phyloP scores from a whole-genome alignment of 2,113 vertebrate genomes.

The Cryptoleucopteryx plumbea region DNA sequence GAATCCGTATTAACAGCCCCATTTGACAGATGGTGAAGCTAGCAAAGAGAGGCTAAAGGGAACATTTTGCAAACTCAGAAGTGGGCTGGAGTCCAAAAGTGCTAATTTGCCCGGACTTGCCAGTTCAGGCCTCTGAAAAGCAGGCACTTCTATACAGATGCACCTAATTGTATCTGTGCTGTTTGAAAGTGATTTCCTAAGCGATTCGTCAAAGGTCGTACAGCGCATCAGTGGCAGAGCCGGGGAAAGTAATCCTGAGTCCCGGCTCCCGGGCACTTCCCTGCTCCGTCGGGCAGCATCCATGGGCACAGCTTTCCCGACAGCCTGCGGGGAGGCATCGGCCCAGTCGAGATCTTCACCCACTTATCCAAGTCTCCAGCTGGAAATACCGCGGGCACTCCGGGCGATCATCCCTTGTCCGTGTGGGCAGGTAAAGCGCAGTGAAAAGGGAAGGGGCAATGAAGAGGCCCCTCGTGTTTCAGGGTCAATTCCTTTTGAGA shows the following conservation, averaged over 20 bases:
- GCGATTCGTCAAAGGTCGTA: neutral
- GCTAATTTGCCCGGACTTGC: neutral
- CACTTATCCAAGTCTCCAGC: neutral
- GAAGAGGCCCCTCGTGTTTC: neutral
- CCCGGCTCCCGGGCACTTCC: neutral
- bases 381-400: neutral
- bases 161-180: neutral
- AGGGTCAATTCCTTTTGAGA: neutral
- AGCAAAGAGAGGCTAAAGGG: conserved; percentile 17
- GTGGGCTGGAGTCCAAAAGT: conserved; percentile 26
- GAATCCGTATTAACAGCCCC: conserved; percentile 16
- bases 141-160: neutral
- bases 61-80: conserved; percentile 44
- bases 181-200: conserved; percentile 28
- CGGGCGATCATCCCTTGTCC: neutral
- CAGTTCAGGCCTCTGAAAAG: neutral
- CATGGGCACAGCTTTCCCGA: neutral
- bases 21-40: conserved; percentile 49
- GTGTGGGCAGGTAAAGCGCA: fast-evolving
- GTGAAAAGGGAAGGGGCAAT: neutral
- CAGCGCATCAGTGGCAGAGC: neutral
- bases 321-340: neutral
- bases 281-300: neutral
- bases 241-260: neutral
- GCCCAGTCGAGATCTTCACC: neutral